Evolutionary conservation across 2,797 vertebrate genomes (phyloP).

Genomic region (Alcedo quadribrachys): DNA sequence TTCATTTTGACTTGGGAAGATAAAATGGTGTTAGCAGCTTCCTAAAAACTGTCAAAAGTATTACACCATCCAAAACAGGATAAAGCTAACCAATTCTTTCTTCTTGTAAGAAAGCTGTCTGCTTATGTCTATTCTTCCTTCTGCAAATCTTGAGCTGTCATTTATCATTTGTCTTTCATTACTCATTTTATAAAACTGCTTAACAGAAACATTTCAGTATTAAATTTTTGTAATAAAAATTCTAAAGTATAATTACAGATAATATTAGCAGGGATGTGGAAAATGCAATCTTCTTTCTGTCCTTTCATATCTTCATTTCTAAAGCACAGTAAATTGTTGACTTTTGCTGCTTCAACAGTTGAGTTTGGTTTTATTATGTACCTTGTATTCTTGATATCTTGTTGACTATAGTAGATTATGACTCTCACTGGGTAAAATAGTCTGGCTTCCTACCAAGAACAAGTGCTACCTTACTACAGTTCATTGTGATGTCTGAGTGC

Average conservation of each 20-base stretch:
- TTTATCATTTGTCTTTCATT: neutral
- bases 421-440: neutral
- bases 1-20: neutral
- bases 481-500: neutral
- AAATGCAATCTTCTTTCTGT: neutral
- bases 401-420: neutral
- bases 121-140: neutral
- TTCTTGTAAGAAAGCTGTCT: neutral
- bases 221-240: neutral
- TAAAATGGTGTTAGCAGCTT: neutral
- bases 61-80: neutral
- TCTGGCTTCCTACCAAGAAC: neutral
- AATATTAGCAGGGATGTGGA: neutral
- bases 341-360: neutral
- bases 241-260: neutral
- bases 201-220: neutral
- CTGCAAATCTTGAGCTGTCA: neutral
- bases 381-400: neutral
- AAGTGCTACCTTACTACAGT: neutral
- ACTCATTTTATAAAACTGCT: neutral
- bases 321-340: neutral
- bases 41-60: neutral
- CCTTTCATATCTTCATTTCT: neutral
- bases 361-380: slow-evolving; percentile 11
- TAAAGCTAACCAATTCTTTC: neutral